These are phyloP conservation scores for Nomada lathburiana DNA, from an alignment of 2,888 invertebrate genomes.

Conservation along the genomic window DNA sequence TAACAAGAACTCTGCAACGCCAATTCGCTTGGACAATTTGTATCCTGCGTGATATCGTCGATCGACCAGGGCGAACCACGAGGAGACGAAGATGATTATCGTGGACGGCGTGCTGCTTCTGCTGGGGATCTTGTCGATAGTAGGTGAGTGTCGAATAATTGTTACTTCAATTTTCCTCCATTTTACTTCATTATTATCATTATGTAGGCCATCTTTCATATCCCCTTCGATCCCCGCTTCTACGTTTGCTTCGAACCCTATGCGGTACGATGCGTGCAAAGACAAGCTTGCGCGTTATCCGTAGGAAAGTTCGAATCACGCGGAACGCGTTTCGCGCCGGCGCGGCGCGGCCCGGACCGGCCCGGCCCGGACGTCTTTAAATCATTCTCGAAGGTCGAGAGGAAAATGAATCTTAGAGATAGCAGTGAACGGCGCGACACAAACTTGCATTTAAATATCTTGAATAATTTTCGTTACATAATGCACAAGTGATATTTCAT, in stretches of 20 bases:
- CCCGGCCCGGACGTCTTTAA: constrained; percentile 14
- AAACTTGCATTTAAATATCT: constrained; percentile 40
- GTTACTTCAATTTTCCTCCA: background rate
- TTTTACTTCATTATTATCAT: background rate
- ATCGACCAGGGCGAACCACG: constrained; percentile 1
- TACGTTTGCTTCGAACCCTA: background rate
- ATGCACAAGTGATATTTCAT: constrained; percentile 30
- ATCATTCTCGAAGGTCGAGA: constrained; percentile 56
- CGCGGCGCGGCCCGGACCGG: no score
- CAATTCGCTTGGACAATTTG: constrained; percentile 3
- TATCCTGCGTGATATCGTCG: constrained; percentile 9
- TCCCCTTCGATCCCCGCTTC: background rate
- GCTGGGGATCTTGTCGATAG: constrained; percentile 75
- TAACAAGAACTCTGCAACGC: constrained; percentile 5
- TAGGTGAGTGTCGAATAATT: constrained; percentile 74
- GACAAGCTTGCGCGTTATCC: background rate
- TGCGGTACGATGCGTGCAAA: background rate
- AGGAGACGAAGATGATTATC: constrained; percentile 73
- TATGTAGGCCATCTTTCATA: no score
- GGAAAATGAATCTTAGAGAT: constrained; percentile 32
- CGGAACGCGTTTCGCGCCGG: constrained; percentile 24
- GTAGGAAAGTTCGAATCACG: background rate
- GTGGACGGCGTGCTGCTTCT: constrained; percentile 73
- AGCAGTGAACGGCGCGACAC: constrained; percentile 41
- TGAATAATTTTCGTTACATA: constrained; percentile 37